Base-by-base conservation (phyloP, 1,140 invertebrate genomes). In the Cyclargus thomasi region DNA sequence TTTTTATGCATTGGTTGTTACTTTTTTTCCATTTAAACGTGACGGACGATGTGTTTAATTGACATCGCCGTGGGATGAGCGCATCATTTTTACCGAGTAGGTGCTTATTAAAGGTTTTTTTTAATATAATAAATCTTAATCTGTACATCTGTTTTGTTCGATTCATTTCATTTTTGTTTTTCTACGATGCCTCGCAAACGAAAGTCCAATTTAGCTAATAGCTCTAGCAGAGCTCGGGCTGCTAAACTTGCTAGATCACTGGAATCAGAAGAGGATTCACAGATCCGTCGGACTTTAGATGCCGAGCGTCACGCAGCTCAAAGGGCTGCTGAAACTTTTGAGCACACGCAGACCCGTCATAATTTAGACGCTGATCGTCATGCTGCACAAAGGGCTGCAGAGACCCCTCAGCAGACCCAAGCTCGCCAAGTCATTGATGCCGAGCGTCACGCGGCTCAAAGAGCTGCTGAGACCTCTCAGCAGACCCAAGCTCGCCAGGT, bases 191-290 rank as follows among this genome's bases (percentile, higher is more conserved):
- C 68, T 64, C 36, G 69, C 64, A 73, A 73, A 68, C 74, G 68
- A 3, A 71, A 73, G 63, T 71, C 69, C 17, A 64, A 75, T 73
- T 20, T 73, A 70, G 47, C 39, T 3, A 22, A 47, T 63, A 73
- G 68, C 35, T 75, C 67, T 65, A 67, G 64, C 68, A 67, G 67
- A 65, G 70, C 67, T 74, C 66, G 68, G 1, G 53, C 70, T 69
- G 39, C 36, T 3, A 73, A 71, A 74, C 2, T 74, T 63, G 69
- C 71, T 71, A 70, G 71, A 75, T 65, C 20, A 18, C 70, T 68
- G 57, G 77, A 77, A 47, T 70, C 65, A 59, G 66, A 70, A 69
- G 72, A 72, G 39, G 67, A 72, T 2, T 65, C 67, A 65, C 69
- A 74, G 63, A 62, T 16, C 47, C 69, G 71, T 65, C 47, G 35